Base-by-base conservation (phyloP, 2,888 invertebrate species). In the Rhamnusium bicolor region DNA sequence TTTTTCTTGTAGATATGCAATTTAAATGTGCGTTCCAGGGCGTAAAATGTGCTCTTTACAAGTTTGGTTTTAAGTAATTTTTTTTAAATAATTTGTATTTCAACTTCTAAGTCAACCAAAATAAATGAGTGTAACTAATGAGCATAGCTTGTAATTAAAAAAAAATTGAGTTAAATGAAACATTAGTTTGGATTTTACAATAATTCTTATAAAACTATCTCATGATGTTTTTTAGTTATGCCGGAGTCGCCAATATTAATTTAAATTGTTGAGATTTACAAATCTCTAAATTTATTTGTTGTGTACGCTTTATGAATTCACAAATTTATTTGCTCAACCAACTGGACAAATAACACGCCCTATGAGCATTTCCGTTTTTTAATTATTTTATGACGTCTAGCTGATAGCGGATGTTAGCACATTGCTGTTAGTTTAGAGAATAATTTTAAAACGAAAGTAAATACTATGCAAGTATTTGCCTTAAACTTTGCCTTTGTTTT, bases 201-300 rank as follows among this genome's bases (percentile, higher is more conserved):
- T n/a, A 24, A 24, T 24, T 24, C 3, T 24, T 24, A 24, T 6
- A 6, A 24, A 24, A 4, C 6, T 24, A 4, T 24, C 6, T 24
- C 24, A 6, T 14, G n/a, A 14, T n/a, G n/a, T 18, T 60, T 60
- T 16, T n/a, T 10, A 61, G 18, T 46, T 63, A 10, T 51, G 63
- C 16, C 63, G 63, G 29, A 63, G 63, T 63, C 63, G 63, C 63
- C 63, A 51, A 47, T 63, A 16, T 49, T 19, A 65, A 46, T 60
- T 10, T 54, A 54, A 3, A n/a, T n/a, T n/a, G n/a, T n/a, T n/a
- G n/a, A n/a, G 16, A 10, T 2, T 16, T 16, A 19, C 5, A 49
- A 2, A n/a, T 6, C 6, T 16, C 6, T 14, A 51, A 51, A n/a
- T n/a, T n/a, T 16, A 16, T 7, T 49, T n/a, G 1, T 19, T 27